Evolutionary conservation across 2,113 vertebrate genomes (phyloP).

Genomic region (Otus sunia): DNA sequence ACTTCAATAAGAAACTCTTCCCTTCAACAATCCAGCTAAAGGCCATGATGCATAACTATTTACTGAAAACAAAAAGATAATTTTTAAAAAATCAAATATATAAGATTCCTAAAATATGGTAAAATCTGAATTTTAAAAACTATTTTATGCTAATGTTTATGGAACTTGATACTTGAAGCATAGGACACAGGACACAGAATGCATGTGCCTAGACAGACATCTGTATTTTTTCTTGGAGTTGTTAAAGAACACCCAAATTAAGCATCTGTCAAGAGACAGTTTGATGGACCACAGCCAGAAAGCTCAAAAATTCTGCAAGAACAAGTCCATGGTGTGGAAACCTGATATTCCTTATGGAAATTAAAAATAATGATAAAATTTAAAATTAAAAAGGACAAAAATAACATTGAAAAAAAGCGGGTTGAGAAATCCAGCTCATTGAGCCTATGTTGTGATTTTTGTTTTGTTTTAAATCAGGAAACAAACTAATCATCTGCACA

Average conservation of each 20-base stretch:
- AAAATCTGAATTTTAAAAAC: not conserved
- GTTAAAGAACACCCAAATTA: conserved; percentile 26
- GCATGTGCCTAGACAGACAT: not conserved
- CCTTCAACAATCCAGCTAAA: not conserved
- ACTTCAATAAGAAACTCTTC: not conserved
- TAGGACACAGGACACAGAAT: not conserved
- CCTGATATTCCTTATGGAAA: not conserved
- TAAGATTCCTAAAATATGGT: not conserved
- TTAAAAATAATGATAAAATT: not conserved
- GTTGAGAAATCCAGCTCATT: not conserved
- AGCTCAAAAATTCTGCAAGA: conserved; percentile 12
- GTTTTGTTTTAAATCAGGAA: not conserved
- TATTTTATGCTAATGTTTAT: not conserved
- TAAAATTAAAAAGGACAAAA: not conserved
- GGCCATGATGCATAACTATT: accelerated
- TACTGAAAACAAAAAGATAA: not conserved
- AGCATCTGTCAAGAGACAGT: conserved; percentile 35
- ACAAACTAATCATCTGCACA: not conserved
- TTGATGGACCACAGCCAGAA: not conserved
- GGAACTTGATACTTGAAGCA: not conserved
- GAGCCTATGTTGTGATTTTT: not conserved
- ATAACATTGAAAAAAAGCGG: not conserved
- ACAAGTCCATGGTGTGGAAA: not conserved
- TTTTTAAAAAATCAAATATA: not conserved
- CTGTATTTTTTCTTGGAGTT: conserved; percentile 12